A percentile compares a stretch with the other conserved stretches of the same genome.
Evolutionary conservation across 2,113 vertebrate genomes (phyloP).

Genomic region (Macroglossus sobrinus): DNA sequence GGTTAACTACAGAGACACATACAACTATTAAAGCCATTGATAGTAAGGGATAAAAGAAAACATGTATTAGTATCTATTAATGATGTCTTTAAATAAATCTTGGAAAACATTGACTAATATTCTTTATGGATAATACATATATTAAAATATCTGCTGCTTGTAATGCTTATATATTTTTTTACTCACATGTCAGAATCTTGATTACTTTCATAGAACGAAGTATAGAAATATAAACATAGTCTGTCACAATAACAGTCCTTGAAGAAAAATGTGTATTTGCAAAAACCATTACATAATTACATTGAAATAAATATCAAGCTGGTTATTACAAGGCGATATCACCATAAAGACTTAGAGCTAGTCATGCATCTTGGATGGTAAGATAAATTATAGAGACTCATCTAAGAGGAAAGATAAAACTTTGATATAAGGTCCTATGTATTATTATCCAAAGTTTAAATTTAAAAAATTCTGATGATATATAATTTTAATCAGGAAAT

Average conservation of each 20-base stretch:
- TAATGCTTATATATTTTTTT: background rate
- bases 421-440: conserved; percentile 55
- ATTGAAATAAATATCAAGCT: conserved; percentile 74
- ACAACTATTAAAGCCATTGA: background rate
- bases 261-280: conserved; percentile 66
- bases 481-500: background rate
- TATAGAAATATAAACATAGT: conserved; percentile 33
- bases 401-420: conserved; percentile 50
- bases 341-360: conserved; percentile 74
- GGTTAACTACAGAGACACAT: background rate
- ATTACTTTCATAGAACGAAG: conserved; percentile 34
- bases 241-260: conserved; percentile 38
- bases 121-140: background rate
- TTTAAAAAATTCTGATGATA: conserved; percentile 32
- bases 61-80: background rate
- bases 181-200: background rate
- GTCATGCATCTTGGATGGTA: conserved; percentile 60
- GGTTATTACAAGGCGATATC: conserved; percentile 77
- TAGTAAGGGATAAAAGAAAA: background rate
- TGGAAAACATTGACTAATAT: background rate
- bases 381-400: background rate
- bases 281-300: conserved; percentile 72
- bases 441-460: conserved; percentile 63
- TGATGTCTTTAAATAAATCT: background rate
- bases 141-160: background rate